Percentiles rank a stretch among this genome's conserved stretches.
phyloP scores from a whole-genome alignment of 2,888 invertebrate genomes.

The Lamellibrachia satsuma region DNA sequence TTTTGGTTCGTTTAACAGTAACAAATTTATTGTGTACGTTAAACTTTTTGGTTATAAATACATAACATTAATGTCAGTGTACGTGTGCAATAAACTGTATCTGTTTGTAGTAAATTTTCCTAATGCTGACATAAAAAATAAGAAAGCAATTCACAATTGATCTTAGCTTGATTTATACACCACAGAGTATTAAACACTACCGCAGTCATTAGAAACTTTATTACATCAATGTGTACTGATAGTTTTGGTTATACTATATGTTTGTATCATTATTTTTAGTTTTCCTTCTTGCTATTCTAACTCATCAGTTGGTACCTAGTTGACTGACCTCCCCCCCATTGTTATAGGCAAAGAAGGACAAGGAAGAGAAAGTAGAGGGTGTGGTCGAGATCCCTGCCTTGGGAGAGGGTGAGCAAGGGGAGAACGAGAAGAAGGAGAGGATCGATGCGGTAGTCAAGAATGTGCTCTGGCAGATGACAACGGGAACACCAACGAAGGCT shows the following conservation, averaged over 20 bases:
- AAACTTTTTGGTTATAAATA: too few species aligned
- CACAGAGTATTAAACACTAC: neutral
- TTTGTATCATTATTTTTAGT: neutral
- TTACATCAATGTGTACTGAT: neutral
- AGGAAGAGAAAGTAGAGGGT: slow-evolving; percentile 71
- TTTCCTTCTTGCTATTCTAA: neutral
- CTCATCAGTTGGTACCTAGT: neutral
- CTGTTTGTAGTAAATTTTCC: too few species aligned
- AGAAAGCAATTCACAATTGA: too few species aligned
- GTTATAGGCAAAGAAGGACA: slow-evolving; percentile 51
- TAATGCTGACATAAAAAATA: too few species aligned
- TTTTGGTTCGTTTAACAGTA: too few species aligned
- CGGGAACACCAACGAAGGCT: slow-evolving; percentile 80
- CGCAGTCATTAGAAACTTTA: neutral
- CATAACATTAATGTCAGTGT: too few species aligned
- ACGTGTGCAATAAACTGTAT: too few species aligned
- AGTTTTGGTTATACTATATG: neutral
- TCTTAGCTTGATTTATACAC: neutral
- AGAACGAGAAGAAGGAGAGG: slow-evolving; percentile 38
- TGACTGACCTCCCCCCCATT: neutral
- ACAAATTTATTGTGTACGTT: too few species aligned
- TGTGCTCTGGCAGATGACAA: slow-evolving; percentile 83
- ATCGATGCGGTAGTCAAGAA: slow-evolving; percentile 72
- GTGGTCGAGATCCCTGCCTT: slow-evolving; percentile 59
- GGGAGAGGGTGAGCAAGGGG: slow-evolving; percentile 50